Conservation (phyloP, 2,113 vertebrate species). For the Hippocampus abdominalis region DNA sequence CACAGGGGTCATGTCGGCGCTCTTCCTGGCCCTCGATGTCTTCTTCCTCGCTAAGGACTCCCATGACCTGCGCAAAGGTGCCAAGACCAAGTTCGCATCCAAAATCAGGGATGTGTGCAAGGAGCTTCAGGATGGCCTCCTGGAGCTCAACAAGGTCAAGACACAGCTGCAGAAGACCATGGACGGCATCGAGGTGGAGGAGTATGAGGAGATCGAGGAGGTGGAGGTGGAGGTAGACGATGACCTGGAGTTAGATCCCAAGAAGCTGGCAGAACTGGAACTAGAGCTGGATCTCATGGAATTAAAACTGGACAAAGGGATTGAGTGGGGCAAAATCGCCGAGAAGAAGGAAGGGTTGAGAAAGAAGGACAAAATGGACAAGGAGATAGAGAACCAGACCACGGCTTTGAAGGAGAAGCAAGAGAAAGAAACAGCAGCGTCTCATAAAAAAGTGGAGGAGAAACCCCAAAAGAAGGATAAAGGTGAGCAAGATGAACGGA, state of each 20-base stretch:
- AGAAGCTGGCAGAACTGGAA: slow-evolving; percentile 64
- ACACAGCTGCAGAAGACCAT: slow-evolving; percentile 69
- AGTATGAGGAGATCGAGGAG: slow-evolving; percentile 60
- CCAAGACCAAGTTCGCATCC: slow-evolving; percentile 67
- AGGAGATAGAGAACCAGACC: slow-evolving; percentile 36
- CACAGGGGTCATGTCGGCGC: slow-evolving; percentile 64
- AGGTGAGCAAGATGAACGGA: background rate
- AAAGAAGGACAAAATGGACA: slow-evolving; percentile 30
- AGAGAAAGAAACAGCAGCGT: background rate
- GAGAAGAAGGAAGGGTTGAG: background rate
- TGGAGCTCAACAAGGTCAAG: slow-evolving; percentile 68
- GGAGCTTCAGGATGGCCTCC: slow-evolving; percentile 63
- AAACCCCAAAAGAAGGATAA: slow-evolving; percentile 17
- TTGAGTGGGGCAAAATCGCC: slow-evolving; percentile 12
- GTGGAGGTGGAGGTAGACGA: slow-evolving; percentile 60
- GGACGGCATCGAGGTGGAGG: slow-evolving; percentile 70
- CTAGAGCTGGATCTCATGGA: slow-evolving; percentile 68
- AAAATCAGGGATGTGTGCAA: slow-evolving; percentile 65
- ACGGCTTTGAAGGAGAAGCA: slow-evolving; percentile 32
- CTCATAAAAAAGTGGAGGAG: background rate
- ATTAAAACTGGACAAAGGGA: slow-evolving; percentile 61
- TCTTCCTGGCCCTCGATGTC: slow-evolving; percentile 70
- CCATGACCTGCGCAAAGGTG: slow-evolving; percentile 67
- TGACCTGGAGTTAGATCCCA: slow-evolving; percentile 48
- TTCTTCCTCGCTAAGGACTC: slow-evolving; percentile 73